Evolutionary conservation across 1,140 invertebrate genomes (phyloP).

Genomic region (Tribolium madens): DNA sequence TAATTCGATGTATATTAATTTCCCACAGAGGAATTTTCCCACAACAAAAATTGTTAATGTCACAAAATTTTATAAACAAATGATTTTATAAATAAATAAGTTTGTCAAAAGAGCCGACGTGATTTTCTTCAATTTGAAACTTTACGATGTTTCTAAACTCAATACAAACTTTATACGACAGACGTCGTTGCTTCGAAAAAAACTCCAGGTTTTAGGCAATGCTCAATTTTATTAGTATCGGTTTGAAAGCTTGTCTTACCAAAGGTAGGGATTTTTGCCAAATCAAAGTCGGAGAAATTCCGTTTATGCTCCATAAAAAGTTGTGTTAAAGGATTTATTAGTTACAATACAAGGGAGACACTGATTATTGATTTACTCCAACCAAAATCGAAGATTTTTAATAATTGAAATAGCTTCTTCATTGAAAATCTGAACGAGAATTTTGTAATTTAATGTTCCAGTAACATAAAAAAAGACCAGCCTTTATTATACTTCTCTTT

Average conservation of each 20-base stretch:
- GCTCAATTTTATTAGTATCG: conserved; percentile 18
- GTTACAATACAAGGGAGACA: background rate
- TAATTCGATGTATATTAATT: conserved; percentile 32
- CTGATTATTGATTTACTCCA: background rate
- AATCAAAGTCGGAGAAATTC: background rate
- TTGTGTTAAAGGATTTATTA: background rate
- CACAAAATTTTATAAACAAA: conserved; percentile 37
- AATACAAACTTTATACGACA: conserved; percentile 12
- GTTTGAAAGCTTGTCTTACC: background rate
- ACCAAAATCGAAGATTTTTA: background rate
- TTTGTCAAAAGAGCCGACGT: conserved; percentile 4
- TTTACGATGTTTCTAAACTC: conserved; percentile 7
- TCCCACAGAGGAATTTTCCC: conserved; percentile 35
- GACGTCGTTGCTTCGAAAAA: background rate
- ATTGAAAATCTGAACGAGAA: no score
- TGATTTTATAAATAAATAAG: conserved; percentile 26
- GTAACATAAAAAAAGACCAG: background rate
- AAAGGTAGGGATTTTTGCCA: background rate
- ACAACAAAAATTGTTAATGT: conserved; percentile 30
- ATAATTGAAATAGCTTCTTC: no score
- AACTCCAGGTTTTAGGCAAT: background rate
- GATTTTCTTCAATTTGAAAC: background rate
- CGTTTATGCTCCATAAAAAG: background rate
- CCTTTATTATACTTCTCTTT: background rate
- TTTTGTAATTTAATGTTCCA: no score